A percentile compares a stretch with the other conserved stretches of the same genome.
Conservation (phyloP, 2,797 vertebrate genomes). For the Myioborus miniatus region DNA sequence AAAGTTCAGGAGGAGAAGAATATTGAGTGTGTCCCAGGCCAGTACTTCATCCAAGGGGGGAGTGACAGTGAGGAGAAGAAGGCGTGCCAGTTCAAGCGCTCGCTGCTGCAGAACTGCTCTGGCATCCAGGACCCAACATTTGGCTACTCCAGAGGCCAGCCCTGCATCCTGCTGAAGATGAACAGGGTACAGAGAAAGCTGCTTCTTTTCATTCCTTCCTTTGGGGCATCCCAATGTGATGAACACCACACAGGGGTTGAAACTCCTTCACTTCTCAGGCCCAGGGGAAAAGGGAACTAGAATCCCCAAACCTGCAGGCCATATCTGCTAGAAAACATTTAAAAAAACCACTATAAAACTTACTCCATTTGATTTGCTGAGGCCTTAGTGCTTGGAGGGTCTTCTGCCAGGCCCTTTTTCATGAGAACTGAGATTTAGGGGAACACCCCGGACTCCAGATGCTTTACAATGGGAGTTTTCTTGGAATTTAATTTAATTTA, state of each 20-base stretch:
- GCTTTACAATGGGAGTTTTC: not conserved
- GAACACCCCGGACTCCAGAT: too few relatives aligned
- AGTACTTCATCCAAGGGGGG: constrained; percentile 90
- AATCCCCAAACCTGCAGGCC: not conserved
- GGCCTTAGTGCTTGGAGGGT: not conserved
- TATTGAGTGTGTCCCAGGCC: constrained; percentile 81
- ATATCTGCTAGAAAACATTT: not conserved
- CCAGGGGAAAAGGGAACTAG: not conserved
- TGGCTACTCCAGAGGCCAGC: constrained; percentile 90
- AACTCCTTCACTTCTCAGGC: not conserved
- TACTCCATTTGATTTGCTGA: not conserved
- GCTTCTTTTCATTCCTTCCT: not conserved
- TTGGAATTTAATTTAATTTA: not conserved
- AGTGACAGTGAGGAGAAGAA: constrained; percentile 86
- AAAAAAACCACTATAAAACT: not conserved
- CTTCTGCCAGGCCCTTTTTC: not conserved
- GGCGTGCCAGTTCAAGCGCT: constrained; percentile 95
- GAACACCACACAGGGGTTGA: not conserved
- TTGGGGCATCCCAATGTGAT: not conserved
- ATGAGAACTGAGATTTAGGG: not conserved
- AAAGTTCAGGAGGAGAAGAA: constrained; percentile 89
- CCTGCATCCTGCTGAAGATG: constrained; percentile 95
- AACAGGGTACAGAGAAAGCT: constrained; percentile 84
- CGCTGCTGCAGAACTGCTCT: constrained; percentile 90
- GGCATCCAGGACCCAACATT: constrained; percentile 87